Percentiles rank a stretch among this genome's conserved stretches.
phyloP scores from a whole-genome alignment of 2,888 invertebrate genomes.

The Amphipoea oculea region DNA sequence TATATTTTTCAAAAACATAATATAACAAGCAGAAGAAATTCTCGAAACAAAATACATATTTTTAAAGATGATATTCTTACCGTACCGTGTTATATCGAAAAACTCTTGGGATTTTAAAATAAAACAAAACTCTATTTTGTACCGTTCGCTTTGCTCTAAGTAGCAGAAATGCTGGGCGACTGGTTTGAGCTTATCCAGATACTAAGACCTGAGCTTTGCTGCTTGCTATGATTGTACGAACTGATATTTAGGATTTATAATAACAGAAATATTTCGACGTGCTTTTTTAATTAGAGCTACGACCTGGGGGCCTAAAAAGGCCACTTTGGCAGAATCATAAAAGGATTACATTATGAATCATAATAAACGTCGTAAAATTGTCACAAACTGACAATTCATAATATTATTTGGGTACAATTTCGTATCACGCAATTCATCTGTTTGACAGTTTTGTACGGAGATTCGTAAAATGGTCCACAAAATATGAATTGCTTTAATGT shows the following conservation, averaged over 20 bases:
- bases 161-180: slow-evolving; percentile 27
- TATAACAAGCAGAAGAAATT: not conserved
- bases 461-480: no score
- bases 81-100: slow-evolving; percentile 34
- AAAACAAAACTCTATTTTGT: slow-evolving; percentile 51
- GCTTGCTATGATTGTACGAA: slow-evolving; percentile 40
- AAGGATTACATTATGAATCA: no score
- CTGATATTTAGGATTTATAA: slow-evolving; percentile 9
- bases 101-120: slow-evolving; percentile 46
- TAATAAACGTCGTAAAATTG: no score
- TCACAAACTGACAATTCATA: no score
- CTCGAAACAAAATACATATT: slow-evolving; percentile 40
- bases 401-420: no score
- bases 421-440: no score
- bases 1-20: slow-evolving; percentile 1
- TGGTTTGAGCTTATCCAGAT: slow-evolving; percentile 38
- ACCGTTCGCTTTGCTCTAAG: slow-evolving; percentile 29
- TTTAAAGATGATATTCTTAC: slow-evolving; percentile 39
- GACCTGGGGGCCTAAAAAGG: no score
- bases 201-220: slow-evolving; percentile 23
- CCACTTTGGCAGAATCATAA: no score
- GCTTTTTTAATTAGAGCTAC: not conserved
- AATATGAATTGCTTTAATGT: no score
- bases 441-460: no score
- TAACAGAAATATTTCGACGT: not conserved